A percentile compares a stretch with the other conserved stretches of the same genome.
These are phyloP conservation scores for Trichoplusia ni DNA, from an alignment of 1,140 invertebrate species.

Conservation along the genomic window DNA sequence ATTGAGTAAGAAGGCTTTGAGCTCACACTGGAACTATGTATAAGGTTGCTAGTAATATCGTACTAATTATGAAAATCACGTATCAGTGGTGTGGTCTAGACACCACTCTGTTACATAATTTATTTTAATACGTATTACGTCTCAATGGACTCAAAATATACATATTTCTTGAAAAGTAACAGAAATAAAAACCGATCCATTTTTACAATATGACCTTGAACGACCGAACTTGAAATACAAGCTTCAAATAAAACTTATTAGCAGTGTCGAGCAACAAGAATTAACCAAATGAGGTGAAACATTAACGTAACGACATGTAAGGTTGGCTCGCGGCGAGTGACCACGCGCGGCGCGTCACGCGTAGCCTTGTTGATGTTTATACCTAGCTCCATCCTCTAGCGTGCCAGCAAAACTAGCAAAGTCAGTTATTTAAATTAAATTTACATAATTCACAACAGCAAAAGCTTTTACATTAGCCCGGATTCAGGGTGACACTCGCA, in stretches of 20 bases:
- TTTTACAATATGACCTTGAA: too few relatives aligned
- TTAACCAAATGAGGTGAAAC: slow-evolving; percentile 17
- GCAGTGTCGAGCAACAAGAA: neutral
- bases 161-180: too few relatives aligned
- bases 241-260: neutral
- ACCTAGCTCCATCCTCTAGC: neutral
- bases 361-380: neutral
- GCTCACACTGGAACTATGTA: too few relatives aligned
- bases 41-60: too few relatives aligned
- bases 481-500: slow-evolving; percentile 29
- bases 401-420: slow-evolving; percentile 41
- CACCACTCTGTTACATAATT: too few relatives aligned
- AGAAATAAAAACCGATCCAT: too few relatives aligned
- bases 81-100: too few relatives aligned
- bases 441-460: slow-evolving; percentile 56
- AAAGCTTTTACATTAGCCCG: slow-evolving; percentile 47
- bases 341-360: neutral
- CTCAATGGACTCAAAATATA: too few relatives aligned
- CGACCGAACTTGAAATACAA: too few relatives aligned
- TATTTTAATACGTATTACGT: too few relatives aligned
- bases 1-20: too few relatives aligned
- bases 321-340: neutral
- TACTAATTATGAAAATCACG: too few relatives aligned
- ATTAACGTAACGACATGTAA: slow-evolving; percentile 15
- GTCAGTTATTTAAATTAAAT: slow-evolving; percentile 60